Base-by-base conservation (phyloP, 2,113 vertebrate species). In the Malurus alboscapulatus region DNA sequence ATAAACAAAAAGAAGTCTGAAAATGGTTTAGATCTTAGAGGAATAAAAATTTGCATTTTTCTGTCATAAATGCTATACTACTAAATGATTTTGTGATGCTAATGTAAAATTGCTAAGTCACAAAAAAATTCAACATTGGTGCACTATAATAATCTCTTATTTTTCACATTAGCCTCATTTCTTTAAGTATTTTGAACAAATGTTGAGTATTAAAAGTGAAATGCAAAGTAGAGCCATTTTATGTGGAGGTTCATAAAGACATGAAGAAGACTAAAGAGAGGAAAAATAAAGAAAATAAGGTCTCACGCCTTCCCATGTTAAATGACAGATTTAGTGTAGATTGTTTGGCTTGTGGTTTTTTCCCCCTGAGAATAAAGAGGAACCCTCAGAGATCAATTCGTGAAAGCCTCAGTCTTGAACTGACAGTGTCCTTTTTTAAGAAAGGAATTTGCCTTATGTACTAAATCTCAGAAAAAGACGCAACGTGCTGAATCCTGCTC, bases 191-290 rank as follows among this genome's bases (percentile, higher is more conserved):
- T 71, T 77, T 61, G 24, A 67, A 61, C 32, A 47, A 69, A 34
- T 13, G 6, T 38, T 40, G 14, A 54, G n/a, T 80, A 29, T 24
- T 72, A 58, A 53, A 91, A 48, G 30, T 72, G 13, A 72, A 73
- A 61, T 17, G 10, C 0, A 0, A 51, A 47, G 14, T 59, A 20
- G 3, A 77, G 10, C 18, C 5, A 47, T 55, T 79, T 62, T 55
- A 54, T 32, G 24, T 54, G 19, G 51, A 59, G 11, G 6, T 69
- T 86, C 14, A 62, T 50, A 55, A 80, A 67, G 32, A 68, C 14
- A 20, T 61, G 63, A 87, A 67, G 8, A 12, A 72, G 14, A 47
- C 10, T 29, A 34, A 88, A 78, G 20, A 75, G 21, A 50, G 48
- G 18, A 42, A 75, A 86, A 84, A 58, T 30, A 6, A 30, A 67